These are phyloP conservation scores for Cryptomyrus ogoouensis DNA, from an alignment of 2,113 vertebrate genomes.

Conservation along the genomic window DNA sequence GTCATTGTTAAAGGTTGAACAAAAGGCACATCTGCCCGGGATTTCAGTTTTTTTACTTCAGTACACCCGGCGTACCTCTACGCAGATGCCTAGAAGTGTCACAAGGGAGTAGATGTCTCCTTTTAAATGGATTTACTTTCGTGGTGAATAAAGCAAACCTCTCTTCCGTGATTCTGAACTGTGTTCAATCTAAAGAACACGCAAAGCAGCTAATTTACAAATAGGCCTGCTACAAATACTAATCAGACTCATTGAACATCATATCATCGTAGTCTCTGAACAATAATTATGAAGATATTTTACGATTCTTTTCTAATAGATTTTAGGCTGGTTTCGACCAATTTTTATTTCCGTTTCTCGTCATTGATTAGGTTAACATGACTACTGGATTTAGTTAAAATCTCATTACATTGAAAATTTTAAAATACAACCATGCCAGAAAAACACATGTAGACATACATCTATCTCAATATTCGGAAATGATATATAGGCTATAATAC, in stretches of 20 bases:
- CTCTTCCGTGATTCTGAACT: not conserved
- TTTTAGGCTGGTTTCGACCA: not conserved
- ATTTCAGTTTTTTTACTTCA: constrained; percentile 42
- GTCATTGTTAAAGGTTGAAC: constrained; percentile 78
- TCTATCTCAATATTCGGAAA: not conserved
- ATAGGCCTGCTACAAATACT: not conserved
- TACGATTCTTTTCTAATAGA: not conserved
- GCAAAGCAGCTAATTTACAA: not conserved
- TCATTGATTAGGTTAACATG: not conserved
- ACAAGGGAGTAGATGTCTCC: not conserved
- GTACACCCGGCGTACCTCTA: constrained; percentile 46
- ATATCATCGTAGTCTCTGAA: not conserved
- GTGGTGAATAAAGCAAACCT: not conserved
- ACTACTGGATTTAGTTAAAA: not conserved
- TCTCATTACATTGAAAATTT: not conserved
- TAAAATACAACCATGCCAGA: not conserved
- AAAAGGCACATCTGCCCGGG: constrained; percentile 83
- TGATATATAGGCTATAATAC: not conserved
- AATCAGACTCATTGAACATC: not conserved
- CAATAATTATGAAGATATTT: not conserved
- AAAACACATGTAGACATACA: not conserved
- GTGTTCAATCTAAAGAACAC: not conserved
- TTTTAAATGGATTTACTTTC: constrained; percentile 1
- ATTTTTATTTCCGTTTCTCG: not conserved
- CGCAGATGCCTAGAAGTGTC: not conserved